Evolutionary conservation across 2,888 invertebrate species (phyloP).

Genomic region (Digitonthophagus gazella): DNA sequence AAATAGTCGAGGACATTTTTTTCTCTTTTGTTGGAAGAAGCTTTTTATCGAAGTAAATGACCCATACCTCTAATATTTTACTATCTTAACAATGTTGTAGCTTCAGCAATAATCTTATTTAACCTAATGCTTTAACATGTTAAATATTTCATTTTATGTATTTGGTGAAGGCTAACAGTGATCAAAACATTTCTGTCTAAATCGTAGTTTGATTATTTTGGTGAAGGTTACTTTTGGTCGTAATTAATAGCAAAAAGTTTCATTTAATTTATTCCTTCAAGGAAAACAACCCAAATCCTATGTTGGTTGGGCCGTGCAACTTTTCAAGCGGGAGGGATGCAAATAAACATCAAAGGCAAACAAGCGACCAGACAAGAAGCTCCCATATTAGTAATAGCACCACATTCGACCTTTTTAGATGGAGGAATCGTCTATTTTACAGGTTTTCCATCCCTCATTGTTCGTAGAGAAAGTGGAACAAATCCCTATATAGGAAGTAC

Average conservation of each 20-base stretch:
- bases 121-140: no score
- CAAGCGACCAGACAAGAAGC: slow-evolving; percentile 76
- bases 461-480: slow-evolving; percentile 73
- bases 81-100: no score
- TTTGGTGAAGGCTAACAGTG: slow-evolving; percentile 20
- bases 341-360: slow-evolving; percentile 71
- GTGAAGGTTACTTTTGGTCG: no score
- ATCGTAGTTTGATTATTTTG: neutral
- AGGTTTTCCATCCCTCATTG: slow-evolving; percentile 80
- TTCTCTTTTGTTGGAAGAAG: no score
- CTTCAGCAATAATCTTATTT: no score
- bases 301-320: slow-evolving; percentile 73
- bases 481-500: slow-evolving; percentile 88
- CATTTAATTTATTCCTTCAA: no score
- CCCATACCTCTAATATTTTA: no score
- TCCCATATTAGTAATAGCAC: slow-evolving; percentile 81
- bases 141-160: no score
- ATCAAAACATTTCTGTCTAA: slow-evolving; percentile 31
- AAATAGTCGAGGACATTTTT: neutral
- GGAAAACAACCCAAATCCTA: slow-evolving; percentile 48
- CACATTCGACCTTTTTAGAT: slow-evolving; percentile 88
- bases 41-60: no score
- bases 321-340: slow-evolving; percentile 75
- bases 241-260: no score
- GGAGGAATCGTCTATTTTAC: slow-evolving; percentile 81